These are phyloP conservation scores for Alloplasta piceator DNA, from an alignment of 2,888 invertebrate species.

Conservation along the genomic window DNA sequence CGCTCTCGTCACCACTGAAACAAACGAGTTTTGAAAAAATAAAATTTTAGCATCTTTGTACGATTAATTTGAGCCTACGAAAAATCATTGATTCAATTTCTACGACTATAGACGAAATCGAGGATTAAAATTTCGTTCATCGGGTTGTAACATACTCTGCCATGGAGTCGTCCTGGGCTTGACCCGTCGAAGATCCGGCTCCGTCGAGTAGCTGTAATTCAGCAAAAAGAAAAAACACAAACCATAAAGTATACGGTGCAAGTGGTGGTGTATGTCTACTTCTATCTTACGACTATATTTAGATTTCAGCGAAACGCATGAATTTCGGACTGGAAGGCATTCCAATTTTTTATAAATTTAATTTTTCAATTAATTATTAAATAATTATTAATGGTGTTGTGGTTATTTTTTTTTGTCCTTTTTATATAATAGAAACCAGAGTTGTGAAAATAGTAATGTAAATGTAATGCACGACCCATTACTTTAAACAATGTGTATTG, in stretches of 20 bases:
- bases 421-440: too few species aligned
- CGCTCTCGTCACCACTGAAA: slow-evolving; percentile 84
- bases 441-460: too few species aligned
- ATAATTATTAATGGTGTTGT: background rate
- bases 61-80: background rate
- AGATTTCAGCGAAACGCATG: slow-evolving; percentile 26
- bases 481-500: too few species aligned
- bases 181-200: slow-evolving; percentile 85
- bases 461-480: too few species aligned
- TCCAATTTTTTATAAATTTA: slow-evolving; percentile 19
- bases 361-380: background rate
- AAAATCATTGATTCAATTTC: slow-evolving; percentile 6
- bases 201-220: slow-evolving; percentile 88
- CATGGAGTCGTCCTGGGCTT: slow-evolving; percentile 78
- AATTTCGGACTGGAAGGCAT: slow-evolving; percentile 41
- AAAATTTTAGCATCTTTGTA: background rate
- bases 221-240: slow-evolving; percentile 86
- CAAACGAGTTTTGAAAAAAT: slow-evolving; percentile 59
- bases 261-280: slow-evolving; percentile 73
- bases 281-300: slow-evolving; percentile 40
- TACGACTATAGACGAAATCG: slow-evolving; percentile 8
- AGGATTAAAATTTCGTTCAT: slow-evolving; percentile 24
- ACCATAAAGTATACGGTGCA: slow-evolving; percentile 83
- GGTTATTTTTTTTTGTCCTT: too few species aligned
- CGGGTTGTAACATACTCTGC: slow-evolving; percentile 80